Evolutionary conservation across 2,113 vertebrate genomes (phyloP).

Genomic region (Canis aureus): DNA sequence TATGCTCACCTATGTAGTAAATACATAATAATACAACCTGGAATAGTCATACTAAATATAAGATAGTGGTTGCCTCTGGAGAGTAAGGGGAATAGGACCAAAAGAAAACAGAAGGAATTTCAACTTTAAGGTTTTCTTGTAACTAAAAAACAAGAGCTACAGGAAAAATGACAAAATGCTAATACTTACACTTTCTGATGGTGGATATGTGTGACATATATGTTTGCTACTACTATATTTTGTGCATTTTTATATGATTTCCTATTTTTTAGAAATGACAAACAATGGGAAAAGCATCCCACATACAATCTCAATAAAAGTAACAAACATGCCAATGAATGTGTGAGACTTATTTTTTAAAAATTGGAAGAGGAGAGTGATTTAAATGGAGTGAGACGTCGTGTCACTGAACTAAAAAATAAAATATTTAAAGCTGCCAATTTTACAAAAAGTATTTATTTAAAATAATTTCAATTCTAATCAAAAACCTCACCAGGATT

Average conservation of each 20-base stretch:
- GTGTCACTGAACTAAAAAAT: not conserved
- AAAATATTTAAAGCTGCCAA: not conserved
- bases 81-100: not conserved
- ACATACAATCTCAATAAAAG: not conserved
- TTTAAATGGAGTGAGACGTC: not conserved
- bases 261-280: not conserved
- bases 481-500: not conserved
- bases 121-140: not conserved
- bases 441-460: not conserved
- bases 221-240: not conserved
- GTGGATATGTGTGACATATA: not conserved
- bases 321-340: not conserved
- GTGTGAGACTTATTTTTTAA: not conserved
- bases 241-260: constrained; percentile 1
- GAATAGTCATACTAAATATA: not conserved
- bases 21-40: not conserved
- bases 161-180: not conserved
- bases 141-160: not conserved
- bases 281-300: not conserved
- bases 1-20: not conserved
- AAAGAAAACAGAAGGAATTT: not conserved
- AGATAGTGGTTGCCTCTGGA: not conserved
- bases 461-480: constrained; percentile 31
- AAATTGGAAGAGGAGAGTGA: not conserved
- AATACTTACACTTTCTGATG: not conserved